Percentiles rank a stretch among this genome's conserved stretches.
These are phyloP conservation scores for Gallinago solitaria DNA, from an alignment of 2,797 vertebrate genomes.

Conservation along the genomic window DNA sequence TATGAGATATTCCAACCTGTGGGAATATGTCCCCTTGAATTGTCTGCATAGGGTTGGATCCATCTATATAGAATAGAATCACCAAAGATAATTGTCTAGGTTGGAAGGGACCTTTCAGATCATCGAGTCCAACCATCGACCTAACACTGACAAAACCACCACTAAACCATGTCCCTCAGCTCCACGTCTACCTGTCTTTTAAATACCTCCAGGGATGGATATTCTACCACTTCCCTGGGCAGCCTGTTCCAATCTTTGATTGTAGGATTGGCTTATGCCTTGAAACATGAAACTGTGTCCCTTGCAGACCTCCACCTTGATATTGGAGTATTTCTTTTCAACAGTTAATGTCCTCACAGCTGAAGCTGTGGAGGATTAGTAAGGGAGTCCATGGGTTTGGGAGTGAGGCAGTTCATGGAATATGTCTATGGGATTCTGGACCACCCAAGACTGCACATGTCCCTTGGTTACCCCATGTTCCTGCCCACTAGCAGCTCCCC, in stretches of 20 bases:
- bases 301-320: neutral
- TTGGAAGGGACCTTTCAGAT: too few species aligned
- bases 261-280: neutral
- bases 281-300: neutral
- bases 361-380: neutral
- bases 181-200: too few species aligned
- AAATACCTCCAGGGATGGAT: too few species aligned
- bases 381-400: neutral
- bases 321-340: neutral
- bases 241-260: too few species aligned
- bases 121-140: too few species aligned
- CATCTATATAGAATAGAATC: neutral
- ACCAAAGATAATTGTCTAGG: too few species aligned
- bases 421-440: neutral
- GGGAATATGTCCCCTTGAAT: neutral
- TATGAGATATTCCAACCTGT: neutral
- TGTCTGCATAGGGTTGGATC: neutral
- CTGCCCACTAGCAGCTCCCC: neutral
- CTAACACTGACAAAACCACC: too few species aligned
- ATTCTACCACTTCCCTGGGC: too few species aligned
- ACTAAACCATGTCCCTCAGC: too few species aligned
- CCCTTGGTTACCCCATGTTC: neutral
- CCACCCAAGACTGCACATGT: fast-evolving
- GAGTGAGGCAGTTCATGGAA: neutral
- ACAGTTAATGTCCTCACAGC: neutral